Evolutionary conservation across 2,797 vertebrate genomes (phyloP).

Genomic region (Crenichthys baileyi): DNA sequence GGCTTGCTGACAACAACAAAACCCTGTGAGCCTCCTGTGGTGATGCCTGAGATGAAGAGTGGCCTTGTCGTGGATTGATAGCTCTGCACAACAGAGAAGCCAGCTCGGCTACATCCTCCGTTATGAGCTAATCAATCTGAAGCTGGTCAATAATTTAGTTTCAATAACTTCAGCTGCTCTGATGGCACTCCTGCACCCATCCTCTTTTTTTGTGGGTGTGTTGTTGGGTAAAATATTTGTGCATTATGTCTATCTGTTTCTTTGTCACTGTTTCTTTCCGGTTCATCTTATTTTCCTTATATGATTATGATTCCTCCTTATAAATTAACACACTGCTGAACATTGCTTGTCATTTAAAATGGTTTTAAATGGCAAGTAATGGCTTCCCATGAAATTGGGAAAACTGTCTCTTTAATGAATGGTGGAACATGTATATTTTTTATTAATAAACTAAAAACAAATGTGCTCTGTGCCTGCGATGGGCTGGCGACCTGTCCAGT

Average conservation of each 20-base stretch:
- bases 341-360: neutral
- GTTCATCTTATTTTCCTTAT: conserved; percentile 4
- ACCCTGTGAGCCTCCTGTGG: conserved; percentile 50
- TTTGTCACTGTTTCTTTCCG: conserved; percentile 2
- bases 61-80: conserved; percentile 67
- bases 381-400: neutral
- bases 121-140: conserved; percentile 66
- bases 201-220: neutral
- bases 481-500: neutral
- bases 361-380: neutral
- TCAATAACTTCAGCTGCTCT: conserved; percentile 41
- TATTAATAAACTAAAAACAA: neutral
- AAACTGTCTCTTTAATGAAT: neutral
- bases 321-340: neutral
- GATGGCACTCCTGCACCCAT: conserved; percentile 23
- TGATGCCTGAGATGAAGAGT: conserved; percentile 64
- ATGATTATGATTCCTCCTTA: neutral
- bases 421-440: neutral
- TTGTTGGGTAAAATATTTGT: conserved; percentile 17
- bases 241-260: neutral
- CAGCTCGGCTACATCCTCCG: conserved; percentile 36
- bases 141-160: conserved; percentile 69
- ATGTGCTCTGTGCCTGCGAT: neutral
- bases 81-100: conserved; percentile 45
- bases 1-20: conserved; percentile 70